Evolutionary conservation across 2,113 vertebrate genomes (phyloP), one percentile per base, ranked within the genome.

Genomic region (Myiozetetes cayanensis): DNA sequence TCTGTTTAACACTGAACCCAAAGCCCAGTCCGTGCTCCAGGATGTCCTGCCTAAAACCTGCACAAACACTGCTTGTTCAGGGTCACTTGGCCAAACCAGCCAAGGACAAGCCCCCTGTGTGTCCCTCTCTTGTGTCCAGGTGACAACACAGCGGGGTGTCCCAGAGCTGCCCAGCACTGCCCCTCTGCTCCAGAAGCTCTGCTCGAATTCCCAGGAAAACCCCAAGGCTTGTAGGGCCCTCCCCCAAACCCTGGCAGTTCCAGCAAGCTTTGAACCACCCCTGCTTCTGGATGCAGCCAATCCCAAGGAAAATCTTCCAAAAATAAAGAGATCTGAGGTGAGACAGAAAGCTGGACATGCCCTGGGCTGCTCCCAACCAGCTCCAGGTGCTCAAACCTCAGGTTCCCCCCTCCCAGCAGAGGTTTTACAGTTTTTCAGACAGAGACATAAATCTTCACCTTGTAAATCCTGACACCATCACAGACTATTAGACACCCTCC

Each of bases 171-270:
- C 72, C 73, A 70, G 33, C 25, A 16, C 7, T 11, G 14, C 22
- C 20, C n/a, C 27, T 55, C 28, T 3, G 1, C n/a, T 76, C 37
- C 68, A 44, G 30, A 27, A 49, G 24, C 41, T 80, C 39, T 30
- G 24, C 53, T 49, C 33, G 4, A 12, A 21, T 2, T 33, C 49
- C 44, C 20, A 61, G 44, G 39, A 58, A 24, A 73, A 27, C 3
- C 25, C 8, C 30, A 33, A 0, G 0, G n/a, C n/a, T 24, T 35
- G 27, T 6, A 14, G 65, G 24, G 50, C 23, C 50, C 5, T 3
- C 22, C 37, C 67, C 74, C 46, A 71, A 66, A 10, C 6, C 27
- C 41, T 12, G 31, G 7, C 6, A 14, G 24, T 15, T 6, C 28
- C 89, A 58, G 46, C 2, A 14, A 50, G 43, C 27, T 23, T 9